A percentile compares a stretch with the other conserved stretches of the same genome.
Evolutionary conservation across 35 echinoderm and acorn worm genomes (phyloP).

Genomic region (Apostichopus parvimensis): DNA sequence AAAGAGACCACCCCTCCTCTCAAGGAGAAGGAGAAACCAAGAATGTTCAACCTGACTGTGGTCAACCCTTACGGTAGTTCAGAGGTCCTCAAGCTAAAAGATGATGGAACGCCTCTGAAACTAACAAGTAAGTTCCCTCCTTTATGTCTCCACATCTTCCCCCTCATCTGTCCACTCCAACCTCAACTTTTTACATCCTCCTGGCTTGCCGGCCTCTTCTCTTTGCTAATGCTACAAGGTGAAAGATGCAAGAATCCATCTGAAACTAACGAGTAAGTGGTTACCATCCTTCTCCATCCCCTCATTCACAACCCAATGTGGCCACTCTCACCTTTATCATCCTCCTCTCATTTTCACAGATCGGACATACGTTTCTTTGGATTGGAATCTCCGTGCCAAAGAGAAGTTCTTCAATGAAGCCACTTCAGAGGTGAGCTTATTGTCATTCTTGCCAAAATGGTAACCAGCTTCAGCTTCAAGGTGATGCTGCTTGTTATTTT

Average conservation of each 20-base stretch:
- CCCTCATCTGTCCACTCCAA: no score
- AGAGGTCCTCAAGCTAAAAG: constrained; percentile 79
- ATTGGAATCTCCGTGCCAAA: constrained; percentile 91
- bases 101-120: constrained; percentile 87
- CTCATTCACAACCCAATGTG: no score
- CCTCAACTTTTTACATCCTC: no score
- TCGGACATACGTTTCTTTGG: constrained; percentile 90
- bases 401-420: constrained; percentile 82
- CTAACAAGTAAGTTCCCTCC: constrained; percentile 76
- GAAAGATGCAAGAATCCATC: constrained; percentile 78
- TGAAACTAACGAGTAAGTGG: constrained; percentile 96
- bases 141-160: no score
- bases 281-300: no score
- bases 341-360: constrained; percentile 43
- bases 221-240: constrained; percentile 21
- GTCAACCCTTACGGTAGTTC: constrained; percentile 97
- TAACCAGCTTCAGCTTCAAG: no score
- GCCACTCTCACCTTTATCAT: no score
- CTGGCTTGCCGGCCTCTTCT: no score
- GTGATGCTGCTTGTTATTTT: no score
- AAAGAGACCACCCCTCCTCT: neutral
- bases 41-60: constrained; percentile 80
- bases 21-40: constrained; percentile 59
- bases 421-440: constrained; percentile 72
- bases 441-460: neutral